Conservation (phyloP, 1,140 invertebrate genomes). For the Conus ventricosus region DNA sequence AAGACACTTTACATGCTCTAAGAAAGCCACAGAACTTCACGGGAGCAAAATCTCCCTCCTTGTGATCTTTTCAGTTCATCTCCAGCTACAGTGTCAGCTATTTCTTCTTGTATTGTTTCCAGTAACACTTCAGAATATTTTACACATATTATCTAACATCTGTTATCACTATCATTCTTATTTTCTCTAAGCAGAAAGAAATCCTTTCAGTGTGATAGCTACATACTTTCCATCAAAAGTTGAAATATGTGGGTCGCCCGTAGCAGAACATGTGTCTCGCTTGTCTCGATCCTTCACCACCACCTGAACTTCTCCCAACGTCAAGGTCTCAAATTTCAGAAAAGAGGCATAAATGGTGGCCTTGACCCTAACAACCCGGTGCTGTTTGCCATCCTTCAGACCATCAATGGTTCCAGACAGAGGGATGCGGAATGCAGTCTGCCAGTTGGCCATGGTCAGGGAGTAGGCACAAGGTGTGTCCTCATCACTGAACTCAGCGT, state of each 20-base stretch:
- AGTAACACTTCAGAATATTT: no score
- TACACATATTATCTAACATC: no score
- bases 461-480: conserved; percentile 41
- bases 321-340: conserved; percentile 11
- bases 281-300: conserved; percentile 60
- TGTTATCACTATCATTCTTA: no score
- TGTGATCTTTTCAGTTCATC: no score
- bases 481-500: not conserved
- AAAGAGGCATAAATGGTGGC: conserved; percentile 33
- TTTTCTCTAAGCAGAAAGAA: no score
- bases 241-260: conserved; percentile 65
- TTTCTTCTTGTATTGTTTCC: no score
- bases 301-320: conserved; percentile 55
- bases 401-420: conserved; percentile 54
- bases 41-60: no score
- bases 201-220: no score
- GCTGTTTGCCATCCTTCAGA: conserved; percentile 57
- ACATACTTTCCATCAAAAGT: conserved; percentile 59
- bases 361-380: conserved; percentile 38
- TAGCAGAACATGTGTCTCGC: conserved; percentile 56
- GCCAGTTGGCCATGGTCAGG: conserved; percentile 48
- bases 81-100: no score
- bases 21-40: no score
- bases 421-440: conserved; percentile 41
- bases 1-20: no score